phyloP scores from a whole-genome alignment of 2,113 vertebrate genomes.

The Budorcas taxicolor region DNA sequence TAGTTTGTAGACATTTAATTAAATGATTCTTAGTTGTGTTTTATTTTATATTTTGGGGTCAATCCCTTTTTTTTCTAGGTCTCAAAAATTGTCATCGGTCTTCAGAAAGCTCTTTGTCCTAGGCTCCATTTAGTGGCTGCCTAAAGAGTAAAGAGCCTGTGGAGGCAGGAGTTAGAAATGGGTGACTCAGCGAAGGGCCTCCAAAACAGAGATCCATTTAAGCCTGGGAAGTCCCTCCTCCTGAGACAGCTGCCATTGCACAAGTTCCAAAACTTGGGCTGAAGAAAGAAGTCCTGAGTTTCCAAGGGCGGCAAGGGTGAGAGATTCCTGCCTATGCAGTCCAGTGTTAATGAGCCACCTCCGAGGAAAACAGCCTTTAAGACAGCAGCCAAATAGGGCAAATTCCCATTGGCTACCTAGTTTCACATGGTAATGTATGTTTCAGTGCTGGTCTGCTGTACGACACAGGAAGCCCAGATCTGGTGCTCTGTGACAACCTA shows the following conservation, averaged over 20 bases:
- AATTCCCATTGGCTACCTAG: background rate
- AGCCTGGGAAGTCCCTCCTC: background rate
- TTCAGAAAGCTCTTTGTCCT: background rate
- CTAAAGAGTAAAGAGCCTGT: background rate
- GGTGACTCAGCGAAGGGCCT: background rate
- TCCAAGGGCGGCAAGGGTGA: background rate
- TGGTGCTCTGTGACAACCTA: background rate
- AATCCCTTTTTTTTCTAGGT: background rate
- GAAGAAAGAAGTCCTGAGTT: background rate
- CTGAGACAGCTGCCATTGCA: background rate
- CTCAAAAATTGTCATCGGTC: background rate
- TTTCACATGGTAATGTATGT: background rate
- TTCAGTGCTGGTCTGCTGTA: background rate
- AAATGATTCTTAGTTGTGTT: background rate
- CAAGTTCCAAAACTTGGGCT: background rate
- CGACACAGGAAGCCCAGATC: background rate
- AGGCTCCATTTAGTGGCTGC: background rate
- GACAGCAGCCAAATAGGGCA: background rate
- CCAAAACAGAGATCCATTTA: background rate
- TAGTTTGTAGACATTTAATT: background rate
- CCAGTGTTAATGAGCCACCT: no score
- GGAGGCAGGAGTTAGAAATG: background rate
- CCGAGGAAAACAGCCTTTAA: background rate
- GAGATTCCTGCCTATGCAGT: background rate
- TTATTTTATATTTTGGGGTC: background rate